Evolutionary conservation across 2,113 vertebrate genomes (phyloP), one percentile per base, ranked within the genome.

Genomic region (Campylomormyrus numenius): DNA sequence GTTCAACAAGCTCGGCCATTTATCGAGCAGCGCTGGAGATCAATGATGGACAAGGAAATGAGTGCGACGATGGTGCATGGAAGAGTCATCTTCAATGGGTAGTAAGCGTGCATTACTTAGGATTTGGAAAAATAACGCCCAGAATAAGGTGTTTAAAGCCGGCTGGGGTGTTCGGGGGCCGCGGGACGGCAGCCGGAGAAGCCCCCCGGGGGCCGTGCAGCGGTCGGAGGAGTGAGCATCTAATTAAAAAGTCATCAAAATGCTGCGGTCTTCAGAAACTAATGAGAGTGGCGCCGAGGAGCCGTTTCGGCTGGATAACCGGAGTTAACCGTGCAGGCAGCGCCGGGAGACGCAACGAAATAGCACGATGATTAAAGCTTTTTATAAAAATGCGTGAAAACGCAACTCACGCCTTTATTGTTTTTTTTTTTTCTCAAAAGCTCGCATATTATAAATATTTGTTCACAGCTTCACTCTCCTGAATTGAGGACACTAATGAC

Each of bases 211-310:
- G 11, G 27, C 0, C 70, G 31, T 77, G 27, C 5, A 11, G 70
- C 35, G 31, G 74, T 80, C 15, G 13, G 2, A 80, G 15, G 15
- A 80, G 35, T 80, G 74, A 5, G 74, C 31, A 19, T 80, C 74
- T 80, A 80, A 80, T 80, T 80, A 80, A 80, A 80, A 80, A 35
- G 62, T 70, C 62, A 70, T 70, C 62, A 70, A 39, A 19, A 80
- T 80, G 74, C 35, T 39, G 74, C 35, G 17, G n/a, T 42, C 35
- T 80, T 80, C 31, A 42, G 74, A 80, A 80, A 42, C 74, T 80
- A 80, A 80, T 42, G 74, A 80, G 74, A 39, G 35, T 42, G 5
- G 13, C 74, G 74, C 74, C 17, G 13, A 1, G 13, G 5, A 80
- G 35, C 74, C 35, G 17, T 39, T 80, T 80, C 35, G 35, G 35